phyloP scores from a whole-genome alignment of 2,888 invertebrate genomes.

The Epicampocera succincta region DNA sequence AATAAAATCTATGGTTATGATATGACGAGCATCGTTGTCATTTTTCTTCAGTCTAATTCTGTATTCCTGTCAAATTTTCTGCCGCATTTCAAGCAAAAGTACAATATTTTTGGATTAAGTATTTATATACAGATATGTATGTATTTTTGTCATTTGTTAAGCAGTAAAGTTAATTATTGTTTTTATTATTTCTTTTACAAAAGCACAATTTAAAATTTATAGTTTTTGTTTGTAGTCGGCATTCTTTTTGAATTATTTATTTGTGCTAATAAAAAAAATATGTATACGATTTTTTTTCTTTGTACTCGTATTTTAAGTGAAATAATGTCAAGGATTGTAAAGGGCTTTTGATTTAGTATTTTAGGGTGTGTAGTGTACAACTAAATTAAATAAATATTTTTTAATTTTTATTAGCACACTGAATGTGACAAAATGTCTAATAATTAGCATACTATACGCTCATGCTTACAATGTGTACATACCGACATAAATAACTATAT shows the following conservation, averaged over 20 bases:
- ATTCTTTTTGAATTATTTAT: slow-evolving; percentile 39
- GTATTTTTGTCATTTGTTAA: too few species aligned
- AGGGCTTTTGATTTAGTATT: slow-evolving; percentile 47
- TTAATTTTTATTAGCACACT: slow-evolving; percentile 13
- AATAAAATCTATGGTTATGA: too few species aligned
- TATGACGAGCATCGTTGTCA: too few species aligned
- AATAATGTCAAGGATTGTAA: slow-evolving; percentile 59
- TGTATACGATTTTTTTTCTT: background rate
- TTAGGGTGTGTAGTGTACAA: slow-evolving; percentile 36
- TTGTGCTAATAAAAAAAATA: background rate
- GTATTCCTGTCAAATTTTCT: too few species aligned
- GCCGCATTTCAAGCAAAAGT: too few species aligned
- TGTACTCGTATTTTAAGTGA: background rate
- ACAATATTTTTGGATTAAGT: too few species aligned
- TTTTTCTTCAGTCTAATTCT: too few species aligned
- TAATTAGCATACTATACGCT: too few species aligned
- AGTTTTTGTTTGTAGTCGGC: background rate
- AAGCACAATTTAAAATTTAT: background rate
- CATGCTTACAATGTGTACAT: slow-evolving; percentile 2
- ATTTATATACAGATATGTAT: too few species aligned
- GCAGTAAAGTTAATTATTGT: slow-evolving; percentile 23
- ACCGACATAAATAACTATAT: background rate
- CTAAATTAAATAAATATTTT: slow-evolving; percentile 14
- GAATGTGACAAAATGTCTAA: slow-evolving; percentile 14
- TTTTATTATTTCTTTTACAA: background rate